Percentiles rank a stretch among this genome's conserved stretches.
Conservation (phyloP, 2,888 invertebrate genomes). For the Acrobasis suavella region DNA sequence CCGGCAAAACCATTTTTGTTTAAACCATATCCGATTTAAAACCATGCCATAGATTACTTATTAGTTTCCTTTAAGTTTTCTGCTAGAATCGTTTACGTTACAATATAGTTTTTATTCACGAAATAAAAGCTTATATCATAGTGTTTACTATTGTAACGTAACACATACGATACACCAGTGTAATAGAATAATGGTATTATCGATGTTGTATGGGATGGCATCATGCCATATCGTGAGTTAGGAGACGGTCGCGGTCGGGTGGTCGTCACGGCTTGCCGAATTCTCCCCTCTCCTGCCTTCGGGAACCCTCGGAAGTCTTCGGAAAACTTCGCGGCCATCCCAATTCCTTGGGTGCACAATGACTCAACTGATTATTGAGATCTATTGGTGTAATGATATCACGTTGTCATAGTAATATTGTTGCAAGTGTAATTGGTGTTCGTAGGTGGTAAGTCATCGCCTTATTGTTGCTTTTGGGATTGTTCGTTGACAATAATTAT, state of each 20-base stretch:
- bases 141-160: background rate
- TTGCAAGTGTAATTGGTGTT: slow-evolving; percentile 43
- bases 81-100: too few relatives aligned
- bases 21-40: too few relatives aligned
- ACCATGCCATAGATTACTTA: too few relatives aligned
- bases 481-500: slow-evolving; percentile 6
- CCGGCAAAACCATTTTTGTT: background rate
- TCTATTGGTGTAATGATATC: slow-evolving; percentile 59
- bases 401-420: slow-evolving; percentile 46
- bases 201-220: slow-evolving; percentile 54
- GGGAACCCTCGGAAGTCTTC: slow-evolving; percentile 57
- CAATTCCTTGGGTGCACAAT: slow-evolving; percentile 57
- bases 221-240: slow-evolving; percentile 53
- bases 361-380: slow-evolving; percentile 60
- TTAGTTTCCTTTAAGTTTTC: too few relatives aligned
- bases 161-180: background rate
- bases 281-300: slow-evolving; percentile 56
- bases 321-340: slow-evolving; percentile 48
- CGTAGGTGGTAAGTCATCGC: slow-evolving; percentile 37
- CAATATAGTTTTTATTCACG: background rate
- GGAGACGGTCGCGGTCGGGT: slow-evolving; percentile 61
- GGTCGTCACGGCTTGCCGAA: slow-evolving; percentile 65
- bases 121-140: background rate
- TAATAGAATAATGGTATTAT: slow-evolving; percentile 33
- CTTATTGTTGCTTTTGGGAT: slow-evolving; percentile 23